A percentile compares a stretch with the other conserved stretches of the same genome.
These are phyloP conservation scores for Montipora foliosa DNA, from an alignment of 64 coral and sea anemone species.

Conservation along the genomic window DNA sequence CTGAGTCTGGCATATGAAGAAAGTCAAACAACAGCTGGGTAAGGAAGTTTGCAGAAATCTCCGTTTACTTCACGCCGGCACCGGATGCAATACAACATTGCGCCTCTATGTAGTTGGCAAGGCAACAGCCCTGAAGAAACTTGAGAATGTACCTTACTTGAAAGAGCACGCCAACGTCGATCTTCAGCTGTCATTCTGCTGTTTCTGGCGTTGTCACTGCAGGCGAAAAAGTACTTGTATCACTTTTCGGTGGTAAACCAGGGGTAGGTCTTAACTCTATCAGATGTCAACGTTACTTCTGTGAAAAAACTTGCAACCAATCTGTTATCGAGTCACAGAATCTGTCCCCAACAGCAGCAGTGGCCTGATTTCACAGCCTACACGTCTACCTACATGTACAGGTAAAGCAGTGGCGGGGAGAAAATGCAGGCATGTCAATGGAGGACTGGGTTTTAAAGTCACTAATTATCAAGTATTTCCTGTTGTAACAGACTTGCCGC, in stretches of 20 bases:
- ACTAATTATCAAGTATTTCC: background rate
- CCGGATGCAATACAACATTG: slow-evolving; percentile 19
- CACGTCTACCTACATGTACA: slow-evolving; percentile 13
- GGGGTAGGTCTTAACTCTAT: too few species aligned
- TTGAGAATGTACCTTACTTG: too few species aligned
- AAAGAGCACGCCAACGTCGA: slow-evolving; percentile 4
- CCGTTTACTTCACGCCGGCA: background rate
- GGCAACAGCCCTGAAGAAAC: slow-evolving; percentile 35
- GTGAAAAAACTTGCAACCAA: slow-evolving; percentile 25
- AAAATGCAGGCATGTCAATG: background rate
- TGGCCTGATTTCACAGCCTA: slow-evolving; percentile 11
- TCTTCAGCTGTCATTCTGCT: slow-evolving; percentile 9
- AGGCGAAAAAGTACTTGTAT: too few species aligned
- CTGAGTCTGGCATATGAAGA: too few species aligned
- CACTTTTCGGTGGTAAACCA: too few species aligned
- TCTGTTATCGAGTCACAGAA: background rate
- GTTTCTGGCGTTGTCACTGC: background rate
- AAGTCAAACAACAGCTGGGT: too few species aligned
- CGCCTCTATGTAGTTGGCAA: slow-evolving; percentile 36
- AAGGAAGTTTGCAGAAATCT: background rate
- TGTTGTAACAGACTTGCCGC: background rate
- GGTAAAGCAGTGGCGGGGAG: slow-evolving; percentile 32
- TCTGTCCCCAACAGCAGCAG: background rate
- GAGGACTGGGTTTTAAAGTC: slow-evolving; percentile 27
- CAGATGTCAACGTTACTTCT: background rate